A percentile compares a stretch with the other conserved stretches of the same genome.
Evolutionary conservation across 2,888 invertebrate species (phyloP).

Genomic region (Drosophila atripex): DNA sequence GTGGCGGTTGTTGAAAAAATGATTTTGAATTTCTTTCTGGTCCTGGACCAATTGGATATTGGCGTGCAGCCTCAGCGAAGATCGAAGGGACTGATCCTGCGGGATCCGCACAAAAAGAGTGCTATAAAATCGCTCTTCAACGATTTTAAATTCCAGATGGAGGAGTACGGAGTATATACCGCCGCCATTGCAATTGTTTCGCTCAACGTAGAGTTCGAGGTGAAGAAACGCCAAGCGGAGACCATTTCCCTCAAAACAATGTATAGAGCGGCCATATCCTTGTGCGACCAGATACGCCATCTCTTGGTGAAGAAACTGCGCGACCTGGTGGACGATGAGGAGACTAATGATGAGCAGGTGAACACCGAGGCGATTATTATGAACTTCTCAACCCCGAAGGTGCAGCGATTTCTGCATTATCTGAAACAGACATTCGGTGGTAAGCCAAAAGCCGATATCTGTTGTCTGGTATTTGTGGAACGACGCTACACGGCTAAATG

Average conservation of each 20-base stretch:
- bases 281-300: slow-evolving; percentile 84
- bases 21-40: slow-evolving; percentile 28
- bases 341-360: slow-evolving; percentile 54
- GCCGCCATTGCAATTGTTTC: slow-evolving; percentile 86
- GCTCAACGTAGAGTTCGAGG: slow-evolving; percentile 87
- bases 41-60: slow-evolving; percentile 58
- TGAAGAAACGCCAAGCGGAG: slow-evolving; percentile 85
- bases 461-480: slow-evolving; percentile 81
- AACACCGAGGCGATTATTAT: slow-evolving; percentile 82
- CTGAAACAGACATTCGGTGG: slow-evolving; percentile 86
- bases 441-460: slow-evolving; percentile 76
- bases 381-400: slow-evolving; percentile 87
- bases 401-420: slow-evolving; percentile 86
- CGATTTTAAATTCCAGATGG: slow-evolving; percentile 85
- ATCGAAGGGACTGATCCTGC: slow-evolving; percentile 60
- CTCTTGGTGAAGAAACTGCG: slow-evolving; percentile 85
- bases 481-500: slow-evolving; percentile 90
- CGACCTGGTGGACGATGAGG: slow-evolving; percentile 71
- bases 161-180: slow-evolving; percentile 86
- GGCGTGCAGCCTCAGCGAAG: slow-evolving; percentile 62
- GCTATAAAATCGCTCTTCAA: slow-evolving; percentile 84
- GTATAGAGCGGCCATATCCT: slow-evolving; percentile 66
- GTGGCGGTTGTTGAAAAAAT: slow-evolving; percentile 24
- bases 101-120: slow-evolving; percentile 83
- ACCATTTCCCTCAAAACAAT: slow-evolving; percentile 80